Conservation (phyloP, 2,888 invertebrate species). For the Drosophila helvetica region DNA sequence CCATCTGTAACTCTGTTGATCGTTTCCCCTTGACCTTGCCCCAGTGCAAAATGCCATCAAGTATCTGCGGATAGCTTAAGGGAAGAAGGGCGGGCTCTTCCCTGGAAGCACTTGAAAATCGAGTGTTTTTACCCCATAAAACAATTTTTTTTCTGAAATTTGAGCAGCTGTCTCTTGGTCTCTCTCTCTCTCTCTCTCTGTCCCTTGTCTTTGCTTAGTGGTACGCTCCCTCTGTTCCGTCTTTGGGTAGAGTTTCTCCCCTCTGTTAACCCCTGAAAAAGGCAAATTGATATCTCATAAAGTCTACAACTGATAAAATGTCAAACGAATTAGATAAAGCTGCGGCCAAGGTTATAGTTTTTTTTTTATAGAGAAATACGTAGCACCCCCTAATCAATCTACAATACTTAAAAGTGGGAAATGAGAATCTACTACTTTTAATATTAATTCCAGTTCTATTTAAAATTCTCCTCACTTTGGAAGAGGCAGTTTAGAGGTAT, state of each 20-base stretch:
- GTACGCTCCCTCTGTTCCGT: neutral
- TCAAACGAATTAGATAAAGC: slow-evolving; percentile 54
- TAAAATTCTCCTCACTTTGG: no score
- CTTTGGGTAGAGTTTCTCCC: neutral
- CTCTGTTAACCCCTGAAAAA: slow-evolving; percentile 25
- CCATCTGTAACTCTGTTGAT: neutral
- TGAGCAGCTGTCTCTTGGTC: slow-evolving; percentile 23
- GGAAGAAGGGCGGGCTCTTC: neutral
- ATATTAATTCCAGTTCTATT: no score
- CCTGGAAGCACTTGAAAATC: slow-evolving; percentile 52
- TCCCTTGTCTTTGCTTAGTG: neutral
- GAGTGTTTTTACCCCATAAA: slow-evolving; percentile 26
- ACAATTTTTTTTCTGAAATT: slow-evolving; percentile 31
- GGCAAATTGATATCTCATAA: slow-evolving; percentile 55
- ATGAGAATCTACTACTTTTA: no score
- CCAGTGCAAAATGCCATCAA: slow-evolving; percentile 22
- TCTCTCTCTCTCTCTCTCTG: neutral
- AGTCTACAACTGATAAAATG: slow-evolving; percentile 41
- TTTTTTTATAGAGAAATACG: neutral
- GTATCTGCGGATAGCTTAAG: no score
- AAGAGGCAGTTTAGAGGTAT: no score
- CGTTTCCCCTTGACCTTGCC: neutral
- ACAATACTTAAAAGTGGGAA: no score
- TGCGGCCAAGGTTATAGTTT: slow-evolving; percentile 24
- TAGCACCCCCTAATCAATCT: neutral